Percentiles rank a stretch among this genome's conserved stretches.
These are phyloP conservation scores for Laterallus jamaicensis DNA, from an alignment of 2,113 vertebrate genomes.

Conservation along the genomic window DNA sequence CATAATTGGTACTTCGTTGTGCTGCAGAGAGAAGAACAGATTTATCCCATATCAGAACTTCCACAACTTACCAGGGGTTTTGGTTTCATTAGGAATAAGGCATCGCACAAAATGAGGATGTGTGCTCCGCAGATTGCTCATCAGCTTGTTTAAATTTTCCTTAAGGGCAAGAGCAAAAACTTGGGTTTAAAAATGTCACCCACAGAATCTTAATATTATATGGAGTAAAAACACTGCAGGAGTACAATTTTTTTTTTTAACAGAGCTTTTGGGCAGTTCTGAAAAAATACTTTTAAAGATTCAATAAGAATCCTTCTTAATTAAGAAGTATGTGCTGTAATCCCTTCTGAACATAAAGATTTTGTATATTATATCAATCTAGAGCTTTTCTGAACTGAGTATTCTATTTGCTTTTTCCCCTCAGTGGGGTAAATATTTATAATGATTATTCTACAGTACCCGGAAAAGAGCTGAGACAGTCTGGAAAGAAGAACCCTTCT, in stretches of 20 bases:
- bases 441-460: slow-evolving; percentile 56
- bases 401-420: not conserved
- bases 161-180: slow-evolving; percentile 18
- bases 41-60: not conserved
- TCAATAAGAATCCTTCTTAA: not conserved
- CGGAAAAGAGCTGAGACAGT: slow-evolving; percentile 93
- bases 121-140: slow-evolving; percentile 61
- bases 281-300: not conserved
- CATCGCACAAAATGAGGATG: slow-evolving; percentile 64
- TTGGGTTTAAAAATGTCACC: not conserved
- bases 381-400: not conserved
- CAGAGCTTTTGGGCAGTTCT: not conserved
- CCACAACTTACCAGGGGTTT: slow-evolving; percentile 59
- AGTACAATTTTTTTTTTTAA: too few relatives aligned
- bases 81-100: slow-evolving; percentile 64
- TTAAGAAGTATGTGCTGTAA: not conserved
- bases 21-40: not conserved
- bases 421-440: fast-evolving
- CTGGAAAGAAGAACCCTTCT: slow-evolving; percentile 97
- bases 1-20: not conserved
- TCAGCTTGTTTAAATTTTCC: slow-evolving; percentile 68
- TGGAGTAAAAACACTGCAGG: not conserved
- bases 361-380: not conserved
- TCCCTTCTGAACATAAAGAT: not conserved
- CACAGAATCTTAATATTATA: not conserved